Base-by-base conservation (phyloP, 2,113 vertebrate genomes). In the Scartelaos histophorus region DNA sequence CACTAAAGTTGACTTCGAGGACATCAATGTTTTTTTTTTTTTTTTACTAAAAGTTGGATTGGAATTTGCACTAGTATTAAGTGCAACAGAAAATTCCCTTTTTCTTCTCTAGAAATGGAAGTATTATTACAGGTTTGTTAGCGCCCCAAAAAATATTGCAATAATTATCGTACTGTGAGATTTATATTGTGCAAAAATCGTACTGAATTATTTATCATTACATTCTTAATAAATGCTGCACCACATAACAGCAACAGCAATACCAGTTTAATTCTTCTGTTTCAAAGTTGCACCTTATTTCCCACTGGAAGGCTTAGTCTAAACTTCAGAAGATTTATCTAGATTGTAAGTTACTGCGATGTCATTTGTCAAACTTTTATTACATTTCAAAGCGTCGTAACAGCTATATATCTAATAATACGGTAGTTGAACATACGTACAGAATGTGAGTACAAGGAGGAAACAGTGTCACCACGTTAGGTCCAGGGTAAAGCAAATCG, bases 391-490 rank as follows among this genome's bases (percentile, higher is more conserved):
- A 61, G 24, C 13, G 34, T 9, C 1, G 17, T 9, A 19, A 61
- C 25, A 34, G 58, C 38, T 43, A 34, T 61, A 34, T 16, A 61
- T 61, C 25, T 34, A 61, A 61, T 61, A 61, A 34, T 34, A 34
- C 16, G 15, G 6, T 24, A 16, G 6, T 29, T 61, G 4, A 34
- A 56, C 34, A 66, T 57, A 69, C 86, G 71, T 70, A 81, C 79
- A 81, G 73, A 53, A 75, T 71, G 71, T 75, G 72, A 61, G 76
- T 81, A 76, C 24, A 35, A 69, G 84, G 75, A 75, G 82, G 54
- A 67, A 73, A 84, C 85, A 85, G 88, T 85, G 89, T 49, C 89
- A 73, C 78, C 87, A 85, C 86, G 83, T 38, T 80, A 74, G 54
- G 77, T 80, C 81, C 51, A 71, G 82, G 57, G 72, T 53, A 70